These are phyloP conservation scores for Lysiphlebus fabarum DNA, from an alignment of 1,140 invertebrate genomes.

Conservation along the genomic window DNA sequence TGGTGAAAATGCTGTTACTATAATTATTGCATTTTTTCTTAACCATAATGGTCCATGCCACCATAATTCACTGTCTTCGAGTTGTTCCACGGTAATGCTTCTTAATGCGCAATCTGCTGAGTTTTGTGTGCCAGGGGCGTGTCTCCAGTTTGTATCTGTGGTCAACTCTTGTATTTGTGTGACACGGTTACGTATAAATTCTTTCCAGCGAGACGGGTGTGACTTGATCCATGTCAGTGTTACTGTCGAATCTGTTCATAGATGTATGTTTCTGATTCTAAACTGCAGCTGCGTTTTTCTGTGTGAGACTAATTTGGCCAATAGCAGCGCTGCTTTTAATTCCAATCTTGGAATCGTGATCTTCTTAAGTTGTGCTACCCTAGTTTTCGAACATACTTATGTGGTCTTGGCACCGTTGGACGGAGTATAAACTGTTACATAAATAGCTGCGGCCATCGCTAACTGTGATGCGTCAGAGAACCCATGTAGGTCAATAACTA, in stretches of 20 bases:
- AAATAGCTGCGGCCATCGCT: conserved; percentile 17
- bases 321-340: conserved; percentile 39
- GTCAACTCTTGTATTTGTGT: conserved; percentile 35
- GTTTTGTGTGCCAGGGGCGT: background rate
- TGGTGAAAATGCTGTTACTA: too few relatives aligned
- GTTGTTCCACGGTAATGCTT: background rate
- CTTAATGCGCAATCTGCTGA: conserved; percentile 5
- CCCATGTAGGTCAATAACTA: conserved; percentile 26
- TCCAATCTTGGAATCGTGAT: conserved; percentile 37
- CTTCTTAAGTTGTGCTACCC: conserved; percentile 36
- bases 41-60: conserved; percentile 6
- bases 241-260: conserved; percentile 44
- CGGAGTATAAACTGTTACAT: background rate
- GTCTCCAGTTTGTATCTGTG: conserved; percentile 26
- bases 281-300: background rate
- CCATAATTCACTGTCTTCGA: background rate
- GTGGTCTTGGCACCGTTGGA: conserved; percentile 3
- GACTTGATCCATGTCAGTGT: conserved; percentile 41
- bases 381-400: conserved; percentile 36
- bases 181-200: conserved; percentile 46
- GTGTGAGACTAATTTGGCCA: conserved; percentile 4
- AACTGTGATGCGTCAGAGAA: conserved; percentile 36
- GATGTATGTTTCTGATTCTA: conserved; percentile 2
- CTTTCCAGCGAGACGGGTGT: conserved; percentile 36
- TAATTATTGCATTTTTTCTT: conserved; percentile 22